Evolutionary conservation across 1,140 invertebrate species (phyloP).

Genomic region (Ceratitis capitata): DNA sequence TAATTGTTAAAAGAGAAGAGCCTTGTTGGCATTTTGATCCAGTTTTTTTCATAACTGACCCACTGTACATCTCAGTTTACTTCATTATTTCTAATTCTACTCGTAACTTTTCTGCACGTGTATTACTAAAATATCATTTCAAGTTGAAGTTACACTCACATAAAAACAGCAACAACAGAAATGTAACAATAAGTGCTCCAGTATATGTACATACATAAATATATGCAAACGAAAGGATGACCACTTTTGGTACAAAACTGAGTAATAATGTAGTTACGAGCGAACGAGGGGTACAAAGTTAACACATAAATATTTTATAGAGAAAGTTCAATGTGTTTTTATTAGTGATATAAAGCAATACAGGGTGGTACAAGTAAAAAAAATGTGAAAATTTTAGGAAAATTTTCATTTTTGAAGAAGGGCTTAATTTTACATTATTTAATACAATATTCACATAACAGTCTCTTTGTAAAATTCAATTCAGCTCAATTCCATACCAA

Average conservation of each 20-base stretch:
- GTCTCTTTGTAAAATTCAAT: too few relatives aligned
- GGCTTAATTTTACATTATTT: background rate
- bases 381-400: too few relatives aligned
- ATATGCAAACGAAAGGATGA: background rate
- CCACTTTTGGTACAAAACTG: background rate
- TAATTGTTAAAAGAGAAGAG: too few relatives aligned
- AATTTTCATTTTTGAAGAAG: too few relatives aligned
- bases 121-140: too few relatives aligned
- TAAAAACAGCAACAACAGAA: background rate
- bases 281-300: background rate
- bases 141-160: background rate
- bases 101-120: background rate
- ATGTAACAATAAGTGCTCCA: background rate
- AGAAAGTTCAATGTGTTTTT: constrained; percentile 1
- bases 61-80: background rate
- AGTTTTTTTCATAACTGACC: background rate
- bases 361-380: background rate
- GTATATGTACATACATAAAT: background rate
- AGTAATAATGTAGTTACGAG: background rate
- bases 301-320: constrained; percentile 16
- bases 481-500: too few relatives aligned
- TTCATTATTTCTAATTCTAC: background rate
- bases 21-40: too few relatives aligned
- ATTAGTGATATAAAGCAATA: background rate
- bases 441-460: background rate